phyloP scores from a whole-genome alignment of 2,113 vertebrate species.

The Hepsetus odoe region DNA sequence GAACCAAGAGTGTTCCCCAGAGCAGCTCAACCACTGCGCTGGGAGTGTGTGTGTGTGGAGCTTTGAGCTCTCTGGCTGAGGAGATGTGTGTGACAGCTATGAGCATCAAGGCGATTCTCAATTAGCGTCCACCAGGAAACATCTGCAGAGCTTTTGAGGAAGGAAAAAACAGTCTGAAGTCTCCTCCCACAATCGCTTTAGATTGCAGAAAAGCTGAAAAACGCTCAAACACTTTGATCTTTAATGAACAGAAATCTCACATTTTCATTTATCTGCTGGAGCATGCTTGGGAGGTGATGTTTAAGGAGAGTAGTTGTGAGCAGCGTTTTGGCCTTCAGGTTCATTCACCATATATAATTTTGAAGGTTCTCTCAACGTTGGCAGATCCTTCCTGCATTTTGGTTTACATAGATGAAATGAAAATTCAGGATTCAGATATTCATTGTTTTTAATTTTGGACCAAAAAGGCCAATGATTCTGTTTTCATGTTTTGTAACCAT shows the following conservation, averaged over 20 bases:
- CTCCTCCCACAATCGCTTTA: not conserved
- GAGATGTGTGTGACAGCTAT: conserved; percentile 13
- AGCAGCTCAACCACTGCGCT: not conserved
- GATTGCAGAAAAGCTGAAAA: not conserved
- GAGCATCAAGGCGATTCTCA: conserved; percentile 15
- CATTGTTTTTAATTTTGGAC: no score
- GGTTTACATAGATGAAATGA: no score
- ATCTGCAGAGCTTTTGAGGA: conserved; percentile 38
- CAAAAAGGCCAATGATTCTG: no score
- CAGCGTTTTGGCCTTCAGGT: not conserved
- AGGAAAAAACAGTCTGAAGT: not conserved
- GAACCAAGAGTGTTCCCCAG: not conserved
- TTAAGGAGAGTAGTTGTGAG: conserved; percentile 10
- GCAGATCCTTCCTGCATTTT: conserved; percentile 9
- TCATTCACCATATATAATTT: not conserved
- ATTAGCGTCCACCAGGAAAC: conserved; percentile 34
- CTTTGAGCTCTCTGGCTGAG: not conserved
- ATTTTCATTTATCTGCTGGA: conserved; percentile 3
- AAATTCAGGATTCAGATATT: no score
- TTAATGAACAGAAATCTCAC: conserved; percentile 33
- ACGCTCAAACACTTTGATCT: conserved; percentile 34
- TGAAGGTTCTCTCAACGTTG: not conserved
- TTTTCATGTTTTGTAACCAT: no score
- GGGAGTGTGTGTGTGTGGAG: not conserved
- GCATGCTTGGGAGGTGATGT: not conserved